Percentiles rank a stretch among this genome's conserved stretches.
Conservation (phyloP, 37 sponge, comb jelly and placozoan species). For the Aplysina aerophoba region DNA sequence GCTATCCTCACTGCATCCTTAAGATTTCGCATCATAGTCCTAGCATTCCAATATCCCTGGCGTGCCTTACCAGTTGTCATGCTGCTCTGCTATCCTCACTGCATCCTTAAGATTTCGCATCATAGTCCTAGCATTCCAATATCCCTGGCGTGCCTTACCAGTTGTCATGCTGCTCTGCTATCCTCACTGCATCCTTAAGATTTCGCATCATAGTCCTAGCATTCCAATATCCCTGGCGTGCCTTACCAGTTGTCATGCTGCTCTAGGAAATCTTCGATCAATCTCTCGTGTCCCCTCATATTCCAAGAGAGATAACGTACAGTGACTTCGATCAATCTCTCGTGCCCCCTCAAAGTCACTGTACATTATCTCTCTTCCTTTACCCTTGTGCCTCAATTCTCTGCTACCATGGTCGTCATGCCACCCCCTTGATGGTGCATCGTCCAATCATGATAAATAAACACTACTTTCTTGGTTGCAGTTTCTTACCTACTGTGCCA, state of each 20-base stretch:
- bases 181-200: background rate
- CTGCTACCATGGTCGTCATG: too few relatives aligned
- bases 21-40: background rate
- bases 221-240: conserved; percentile 8
- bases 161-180: too few relatives aligned
- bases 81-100: background rate
- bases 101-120: background rate
- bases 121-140: background rate
- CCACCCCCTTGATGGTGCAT: too few relatives aligned
- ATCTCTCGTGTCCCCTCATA: background rate
- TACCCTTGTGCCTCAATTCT: too few relatives aligned
- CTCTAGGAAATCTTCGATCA: background rate
- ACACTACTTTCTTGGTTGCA: too few relatives aligned
- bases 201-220: background rate
- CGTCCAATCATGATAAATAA: too few relatives aligned
- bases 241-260: background rate
- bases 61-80: too few relatives aligned
- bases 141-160: background rate
- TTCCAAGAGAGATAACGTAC: too few relatives aligned
- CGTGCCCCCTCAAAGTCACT: too few relatives aligned
- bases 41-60: background rate
- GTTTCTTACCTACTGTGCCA: too few relatives aligned
- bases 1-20: background rate
- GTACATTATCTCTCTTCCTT: too few relatives aligned
- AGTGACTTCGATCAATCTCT: too few relatives aligned